Conservation (phyloP, 2,113 vertebrate species). For the Arizona elegans region DNA sequence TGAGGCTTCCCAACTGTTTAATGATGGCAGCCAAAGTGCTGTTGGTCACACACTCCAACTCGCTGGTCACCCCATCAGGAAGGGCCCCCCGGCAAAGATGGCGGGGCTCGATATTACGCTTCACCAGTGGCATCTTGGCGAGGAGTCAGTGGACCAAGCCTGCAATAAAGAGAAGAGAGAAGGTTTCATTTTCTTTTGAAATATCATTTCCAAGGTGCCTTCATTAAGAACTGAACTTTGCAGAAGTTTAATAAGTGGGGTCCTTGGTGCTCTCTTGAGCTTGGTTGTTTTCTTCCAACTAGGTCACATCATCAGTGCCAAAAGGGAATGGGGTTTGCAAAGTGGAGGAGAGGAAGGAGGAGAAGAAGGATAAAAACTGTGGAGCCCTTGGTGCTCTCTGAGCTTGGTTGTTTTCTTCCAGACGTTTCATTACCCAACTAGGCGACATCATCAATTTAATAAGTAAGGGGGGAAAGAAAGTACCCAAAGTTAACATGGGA, state of each 20-base stretch:
- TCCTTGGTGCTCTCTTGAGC: no score
- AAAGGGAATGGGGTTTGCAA: no score
- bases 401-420: no score
- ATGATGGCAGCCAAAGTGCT: conserved; percentile 90
- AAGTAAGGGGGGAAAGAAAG: not conserved
- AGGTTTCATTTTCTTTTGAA: not conserved
- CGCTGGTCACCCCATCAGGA: conserved; percentile 84
- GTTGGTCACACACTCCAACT: conserved; percentile 92
- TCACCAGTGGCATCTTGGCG: conserved; percentile 82
- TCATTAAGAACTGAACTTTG: not conserved
- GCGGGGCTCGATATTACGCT: conserved; percentile 87
- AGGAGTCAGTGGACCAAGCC: conserved; percentile 15
- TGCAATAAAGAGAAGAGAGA: not conserved
- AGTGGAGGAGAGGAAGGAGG: no score
- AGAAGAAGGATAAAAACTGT: no score
- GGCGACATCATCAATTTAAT: no score
- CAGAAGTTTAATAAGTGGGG: not conserved
- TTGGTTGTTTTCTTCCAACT: no score
- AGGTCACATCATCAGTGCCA: no score
- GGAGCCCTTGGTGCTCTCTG: no score
- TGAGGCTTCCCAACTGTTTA: conserved; percentile 90
- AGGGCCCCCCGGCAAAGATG: conserved; percentile 85
- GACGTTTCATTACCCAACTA: no score
- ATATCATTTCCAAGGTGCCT: not conserved
- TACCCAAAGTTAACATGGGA: not conserved